A percentile compares a stretch with the other conserved stretches of the same genome.
phyloP scores from a whole-genome alignment of 2,113 vertebrate genomes.

The Tursiops truncatus region DNA sequence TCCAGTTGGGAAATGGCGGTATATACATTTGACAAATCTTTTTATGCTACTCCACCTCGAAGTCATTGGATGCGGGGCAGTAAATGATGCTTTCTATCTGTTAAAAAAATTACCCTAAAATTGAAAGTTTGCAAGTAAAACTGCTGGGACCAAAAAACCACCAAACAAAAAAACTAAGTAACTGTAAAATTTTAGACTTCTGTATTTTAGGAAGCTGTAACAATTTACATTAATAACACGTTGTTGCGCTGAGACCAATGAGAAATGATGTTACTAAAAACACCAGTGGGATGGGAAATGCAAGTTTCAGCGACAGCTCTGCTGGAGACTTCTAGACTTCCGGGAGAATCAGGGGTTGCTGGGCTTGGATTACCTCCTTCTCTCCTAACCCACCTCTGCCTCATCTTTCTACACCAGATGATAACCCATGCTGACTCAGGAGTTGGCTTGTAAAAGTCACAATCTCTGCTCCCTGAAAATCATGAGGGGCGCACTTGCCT shows the following conservation, averaged over 20 bases:
- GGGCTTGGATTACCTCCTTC: accelerated
- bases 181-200: neutral
- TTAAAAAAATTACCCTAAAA: neutral
- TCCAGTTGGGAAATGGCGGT: neutral
- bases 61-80: neutral
- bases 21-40: accelerated
- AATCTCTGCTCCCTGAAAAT: neutral
- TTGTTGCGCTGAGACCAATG: neutral
- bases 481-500: accelerated
- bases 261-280: neutral
- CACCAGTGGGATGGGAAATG: neutral
- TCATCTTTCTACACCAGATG: accelerated
- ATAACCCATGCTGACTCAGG: accelerated
- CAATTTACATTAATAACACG: neutral
- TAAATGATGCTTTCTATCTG: neutral
- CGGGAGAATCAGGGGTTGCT: accelerated
- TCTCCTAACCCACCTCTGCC: accelerated
- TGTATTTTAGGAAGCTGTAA: neutral
- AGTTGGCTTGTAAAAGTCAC: no score
- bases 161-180: neutral
- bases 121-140: neutral
- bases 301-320: accelerated
- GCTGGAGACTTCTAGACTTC: accelerated
- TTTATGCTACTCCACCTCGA: accelerated
- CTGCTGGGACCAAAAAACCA: neutral